A percentile compares a stretch with the other conserved stretches of the same genome.
These are phyloP conservation scores for Spheniscus humboldti DNA, from an alignment of 2,797 vertebrate genomes.

Conservation along the genomic window DNA sequence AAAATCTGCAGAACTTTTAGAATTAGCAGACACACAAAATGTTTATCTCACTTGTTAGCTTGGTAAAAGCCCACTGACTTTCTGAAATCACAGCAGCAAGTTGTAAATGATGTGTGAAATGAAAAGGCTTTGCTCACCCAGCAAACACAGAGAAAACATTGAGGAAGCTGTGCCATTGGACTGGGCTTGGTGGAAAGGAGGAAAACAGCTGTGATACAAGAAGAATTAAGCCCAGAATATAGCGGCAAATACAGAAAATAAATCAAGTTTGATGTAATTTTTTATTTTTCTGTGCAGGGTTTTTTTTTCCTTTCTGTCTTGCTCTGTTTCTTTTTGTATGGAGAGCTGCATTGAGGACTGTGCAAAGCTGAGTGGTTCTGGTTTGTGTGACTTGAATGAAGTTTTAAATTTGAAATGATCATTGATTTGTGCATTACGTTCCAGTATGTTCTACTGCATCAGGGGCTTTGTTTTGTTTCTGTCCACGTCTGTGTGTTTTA, in stretches of 20 bases:
- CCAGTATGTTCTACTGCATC: neutral
- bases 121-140: slow-evolving; percentile 71
- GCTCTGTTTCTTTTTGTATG: neutral
- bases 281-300: neutral
- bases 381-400: slow-evolving; percentile 22
- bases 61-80: slow-evolving; percentile 71
- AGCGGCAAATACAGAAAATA: neutral
- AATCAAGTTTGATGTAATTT: neutral
- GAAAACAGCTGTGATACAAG: neutral
- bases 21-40: slow-evolving; percentile 73
- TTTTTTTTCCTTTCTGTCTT: neutral
- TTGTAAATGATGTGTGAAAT: slow-evolving; percentile 81
- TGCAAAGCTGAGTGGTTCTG: neutral
- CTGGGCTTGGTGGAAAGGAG: neutral
- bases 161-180: slow-evolving; percentile 43
- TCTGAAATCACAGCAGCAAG: slow-evolving; percentile 71
- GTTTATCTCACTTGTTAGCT: slow-evolving; percentile 77
- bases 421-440: slow-evolving; percentile 35
- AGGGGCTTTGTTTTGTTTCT: slow-evolving; percentile 23
- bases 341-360: neutral
- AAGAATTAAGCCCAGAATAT: slow-evolving; percentile 2
- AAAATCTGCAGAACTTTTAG: slow-evolving; percentile 66
- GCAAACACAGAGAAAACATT: slow-evolving; percentile 51
- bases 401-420: slow-evolving; percentile 27
- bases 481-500: neutral